A percentile compares a stretch with the other conserved stretches of the same genome.
Conservation (phyloP, 2,888 invertebrate genomes). For the Rhagophthalmus giganteus region DNA sequence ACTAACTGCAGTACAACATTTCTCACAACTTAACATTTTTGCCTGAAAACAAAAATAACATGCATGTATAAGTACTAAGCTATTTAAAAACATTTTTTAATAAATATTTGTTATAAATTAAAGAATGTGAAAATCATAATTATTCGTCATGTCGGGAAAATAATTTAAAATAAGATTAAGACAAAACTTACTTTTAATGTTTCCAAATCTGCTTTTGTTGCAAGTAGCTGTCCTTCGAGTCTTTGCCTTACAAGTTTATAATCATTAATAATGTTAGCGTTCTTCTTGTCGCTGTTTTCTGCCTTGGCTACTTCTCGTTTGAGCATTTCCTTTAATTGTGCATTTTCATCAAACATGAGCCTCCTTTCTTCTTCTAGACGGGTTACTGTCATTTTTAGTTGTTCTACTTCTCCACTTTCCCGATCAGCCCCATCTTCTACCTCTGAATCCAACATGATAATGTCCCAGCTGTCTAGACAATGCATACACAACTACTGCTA, state of each 20-base stretch:
- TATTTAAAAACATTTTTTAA: no score
- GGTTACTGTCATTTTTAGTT: slow-evolving; percentile 60
- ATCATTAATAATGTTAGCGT: slow-evolving; percentile 82
- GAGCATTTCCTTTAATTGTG: slow-evolving; percentile 74
- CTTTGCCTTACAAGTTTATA: slow-evolving; percentile 91
- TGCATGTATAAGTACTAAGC: slow-evolving; percentile 1
- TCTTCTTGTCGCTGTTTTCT: slow-evolving; percentile 72
- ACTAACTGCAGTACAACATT: slow-evolving; percentile 50
- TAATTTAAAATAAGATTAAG: slow-evolving; percentile 5
- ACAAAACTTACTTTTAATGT: slow-evolving; percentile 64
- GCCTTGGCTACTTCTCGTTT: slow-evolving; percentile 74
- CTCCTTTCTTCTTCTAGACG: slow-evolving; percentile 70
- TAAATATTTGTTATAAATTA: neutral
- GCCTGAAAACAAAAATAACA: slow-evolving; percentile 50
- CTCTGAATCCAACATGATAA: slow-evolving; percentile 59
- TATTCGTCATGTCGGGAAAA: neutral
- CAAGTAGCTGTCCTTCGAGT: slow-evolving; percentile 78
- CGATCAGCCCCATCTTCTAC: slow-evolving; percentile 63
- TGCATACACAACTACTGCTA: slow-evolving; percentile 27
- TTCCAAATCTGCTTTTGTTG: slow-evolving; percentile 64
- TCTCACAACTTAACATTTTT: slow-evolving; percentile 61
- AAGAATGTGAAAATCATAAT: no score
- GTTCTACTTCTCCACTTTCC: slow-evolving; percentile 62
- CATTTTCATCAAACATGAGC: slow-evolving; percentile 55
- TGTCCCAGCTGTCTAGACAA: slow-evolving; percentile 54